A percentile compares a stretch with the other conserved stretches of the same genome.
Conservation (phyloP, 30 jellyfish, hydroid and myxozoan species). For the Hydractinia symbiolongicarpus region DNA sequence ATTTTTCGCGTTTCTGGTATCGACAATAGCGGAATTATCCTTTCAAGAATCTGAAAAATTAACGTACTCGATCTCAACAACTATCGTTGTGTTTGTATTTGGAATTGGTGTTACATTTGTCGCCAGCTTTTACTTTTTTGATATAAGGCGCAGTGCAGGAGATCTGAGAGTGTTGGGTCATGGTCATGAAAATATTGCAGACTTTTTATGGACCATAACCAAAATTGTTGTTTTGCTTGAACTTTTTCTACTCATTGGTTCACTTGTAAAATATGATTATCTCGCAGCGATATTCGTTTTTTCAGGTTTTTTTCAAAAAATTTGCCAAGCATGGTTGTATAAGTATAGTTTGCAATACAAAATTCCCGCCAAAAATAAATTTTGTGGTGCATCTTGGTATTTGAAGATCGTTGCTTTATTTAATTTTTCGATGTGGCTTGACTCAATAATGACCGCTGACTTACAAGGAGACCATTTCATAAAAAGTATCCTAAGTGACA, state of each 20-base stretch:
- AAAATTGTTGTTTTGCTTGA: background rate
- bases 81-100: background rate
- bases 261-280: background rate
- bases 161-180: background rate
- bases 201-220: background rate
- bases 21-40: background rate
- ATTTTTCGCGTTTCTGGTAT: background rate
- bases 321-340: background rate
- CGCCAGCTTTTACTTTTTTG: background rate
- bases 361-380: background rate
- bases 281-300: background rate
- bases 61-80: background rate
- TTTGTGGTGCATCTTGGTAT: conserved; percentile 9
- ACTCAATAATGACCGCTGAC: conserved; percentile 1
- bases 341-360: conserved; percentile 1
- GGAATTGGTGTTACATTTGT: background rate
- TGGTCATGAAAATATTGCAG: background rate
- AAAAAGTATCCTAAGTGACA: background rate
- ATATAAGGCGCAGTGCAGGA: background rate
- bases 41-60: background rate
- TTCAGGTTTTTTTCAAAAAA: background rate
- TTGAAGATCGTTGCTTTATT: conserved; percentile 2
- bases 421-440: conserved; percentile 10
- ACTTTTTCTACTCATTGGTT: background rate
- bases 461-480: background rate